Percentiles rank a stretch among this genome's conserved stretches.
phyloP scores from a whole-genome alignment of 2,797 vertebrate genomes.

The Stomatorhinus walkeri region DNA sequence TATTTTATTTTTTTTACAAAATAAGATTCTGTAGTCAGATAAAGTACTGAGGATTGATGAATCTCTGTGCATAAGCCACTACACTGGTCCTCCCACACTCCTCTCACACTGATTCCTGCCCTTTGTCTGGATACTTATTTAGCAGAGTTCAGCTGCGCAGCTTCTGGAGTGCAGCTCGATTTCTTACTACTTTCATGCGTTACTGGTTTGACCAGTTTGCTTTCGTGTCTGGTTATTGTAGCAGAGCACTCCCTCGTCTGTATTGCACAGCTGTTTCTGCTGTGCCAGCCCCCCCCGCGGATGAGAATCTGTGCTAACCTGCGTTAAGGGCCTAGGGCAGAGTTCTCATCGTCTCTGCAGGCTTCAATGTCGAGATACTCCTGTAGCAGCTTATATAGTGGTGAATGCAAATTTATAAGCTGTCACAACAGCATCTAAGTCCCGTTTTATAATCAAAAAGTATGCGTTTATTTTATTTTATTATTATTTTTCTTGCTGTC shows the following conservation, averaged over 20 bases:
- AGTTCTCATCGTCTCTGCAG: neutral
- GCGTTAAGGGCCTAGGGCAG: neutral
- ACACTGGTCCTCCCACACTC: neutral
- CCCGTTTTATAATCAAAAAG: neutral
- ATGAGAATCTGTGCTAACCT: neutral
- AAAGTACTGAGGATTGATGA: neutral
- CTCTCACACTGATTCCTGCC: neutral
- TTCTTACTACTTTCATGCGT: neutral
- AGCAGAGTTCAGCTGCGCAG: neutral
- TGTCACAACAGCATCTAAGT: neutral
- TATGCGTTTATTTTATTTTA: neutral
- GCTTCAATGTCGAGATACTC: neutral
- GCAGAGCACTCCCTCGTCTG: neutral
- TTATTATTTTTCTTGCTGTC: neutral
- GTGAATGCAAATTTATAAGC: neutral
- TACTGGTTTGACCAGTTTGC: neutral
- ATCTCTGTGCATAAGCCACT: neutral
- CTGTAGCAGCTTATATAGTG: neutral
- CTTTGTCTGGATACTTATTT: neutral
- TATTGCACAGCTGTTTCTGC: neutral
- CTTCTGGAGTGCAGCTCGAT: neutral
- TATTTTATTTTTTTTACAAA: neutral
- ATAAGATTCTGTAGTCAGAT: neutral
- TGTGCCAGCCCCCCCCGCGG: neutral
- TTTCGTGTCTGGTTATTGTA: neutral